These are phyloP conservation scores for Gambusia yucatana DNA, from an alignment of 2,797 vertebrate species.

Conservation along the genomic window DNA sequence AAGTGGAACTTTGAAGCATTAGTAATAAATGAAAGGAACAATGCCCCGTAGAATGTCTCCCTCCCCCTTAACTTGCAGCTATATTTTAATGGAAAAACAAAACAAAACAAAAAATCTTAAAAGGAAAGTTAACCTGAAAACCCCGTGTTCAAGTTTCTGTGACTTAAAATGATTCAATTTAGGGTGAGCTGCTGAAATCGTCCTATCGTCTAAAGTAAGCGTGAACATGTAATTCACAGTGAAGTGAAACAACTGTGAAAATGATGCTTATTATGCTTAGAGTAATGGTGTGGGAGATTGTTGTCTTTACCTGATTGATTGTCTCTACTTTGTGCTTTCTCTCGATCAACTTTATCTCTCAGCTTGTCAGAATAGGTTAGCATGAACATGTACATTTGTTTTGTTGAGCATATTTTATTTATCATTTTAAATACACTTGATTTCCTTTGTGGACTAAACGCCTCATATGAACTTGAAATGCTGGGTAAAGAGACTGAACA, in stretches of 20 bases:
- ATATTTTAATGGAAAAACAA: constrained; percentile 61
- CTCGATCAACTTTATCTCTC: background rate
- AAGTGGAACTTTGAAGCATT: constrained; percentile 50
- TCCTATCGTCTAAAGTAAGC: constrained; percentile 70
- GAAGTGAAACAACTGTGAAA: background rate
- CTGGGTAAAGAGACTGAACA: background rate
- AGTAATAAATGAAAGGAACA: constrained; percentile 72
- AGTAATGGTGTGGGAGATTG: background rate
- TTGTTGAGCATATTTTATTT: background rate
- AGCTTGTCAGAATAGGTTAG: background rate
- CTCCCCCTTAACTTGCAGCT: constrained; percentile 53
- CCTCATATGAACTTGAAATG: background rate
- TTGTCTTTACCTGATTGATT: background rate
- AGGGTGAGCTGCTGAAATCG: constrained; percentile 54
- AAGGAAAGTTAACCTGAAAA: background rate
- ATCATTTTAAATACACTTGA: background rate
- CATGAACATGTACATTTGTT: background rate
- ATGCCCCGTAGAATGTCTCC: constrained; percentile 40
- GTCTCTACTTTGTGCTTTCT: background rate
- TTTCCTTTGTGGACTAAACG: background rate
- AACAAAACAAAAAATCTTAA: constrained; percentile 16
- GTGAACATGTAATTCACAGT: constrained; percentile 39
- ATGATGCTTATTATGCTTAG: background rate
- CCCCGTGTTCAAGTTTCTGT: background rate
- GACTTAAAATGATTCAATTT: constrained; percentile 63